These are phyloP conservation scores for Xenus cinereus DNA, from an alignment of 2,113 vertebrate genomes.

Conservation along the genomic window DNA sequence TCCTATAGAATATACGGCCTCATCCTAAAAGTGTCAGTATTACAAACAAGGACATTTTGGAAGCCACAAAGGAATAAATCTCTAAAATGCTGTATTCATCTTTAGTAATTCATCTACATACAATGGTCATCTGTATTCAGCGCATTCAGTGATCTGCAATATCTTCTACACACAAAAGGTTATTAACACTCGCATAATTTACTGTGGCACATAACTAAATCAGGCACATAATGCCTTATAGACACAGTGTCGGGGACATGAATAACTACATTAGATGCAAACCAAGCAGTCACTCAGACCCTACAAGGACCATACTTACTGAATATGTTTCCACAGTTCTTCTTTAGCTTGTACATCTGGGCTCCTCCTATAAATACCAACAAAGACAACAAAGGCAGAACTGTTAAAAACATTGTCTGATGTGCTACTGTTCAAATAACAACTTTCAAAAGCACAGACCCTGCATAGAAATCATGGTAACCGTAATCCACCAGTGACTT, in stretches of 20 bases:
- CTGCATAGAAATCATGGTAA: neutral
- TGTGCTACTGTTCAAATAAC: neutral
- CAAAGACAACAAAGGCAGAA: neutral
- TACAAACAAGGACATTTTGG: neutral
- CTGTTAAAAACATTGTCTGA: neutral
- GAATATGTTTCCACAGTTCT: slow-evolving; percentile 89
- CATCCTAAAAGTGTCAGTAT: neutral
- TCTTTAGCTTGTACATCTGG: slow-evolving; percentile 90
- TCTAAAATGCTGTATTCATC: neutral
- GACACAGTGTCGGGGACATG: no score
- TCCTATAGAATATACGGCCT: neutral
- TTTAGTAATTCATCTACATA: neutral
- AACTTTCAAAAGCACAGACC: neutral
- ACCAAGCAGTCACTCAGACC: neutral
- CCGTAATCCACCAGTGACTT: neutral
- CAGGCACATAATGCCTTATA: neutral
- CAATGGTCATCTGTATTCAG: neutral
- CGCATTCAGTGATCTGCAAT: neutral
- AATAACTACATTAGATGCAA: neutral
- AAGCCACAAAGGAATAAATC: neutral
- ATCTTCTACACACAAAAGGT: neutral
- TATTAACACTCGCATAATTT: neutral
- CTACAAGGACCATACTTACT: slow-evolving; percentile 74
- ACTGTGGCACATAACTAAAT: neutral
- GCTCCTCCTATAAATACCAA: slow-evolving; percentile 79